Percentiles rank a stretch among this genome's conserved stretches.
Conservation (phyloP, 2,113 vertebrate species). For the Mobula hypostoma region DNA sequence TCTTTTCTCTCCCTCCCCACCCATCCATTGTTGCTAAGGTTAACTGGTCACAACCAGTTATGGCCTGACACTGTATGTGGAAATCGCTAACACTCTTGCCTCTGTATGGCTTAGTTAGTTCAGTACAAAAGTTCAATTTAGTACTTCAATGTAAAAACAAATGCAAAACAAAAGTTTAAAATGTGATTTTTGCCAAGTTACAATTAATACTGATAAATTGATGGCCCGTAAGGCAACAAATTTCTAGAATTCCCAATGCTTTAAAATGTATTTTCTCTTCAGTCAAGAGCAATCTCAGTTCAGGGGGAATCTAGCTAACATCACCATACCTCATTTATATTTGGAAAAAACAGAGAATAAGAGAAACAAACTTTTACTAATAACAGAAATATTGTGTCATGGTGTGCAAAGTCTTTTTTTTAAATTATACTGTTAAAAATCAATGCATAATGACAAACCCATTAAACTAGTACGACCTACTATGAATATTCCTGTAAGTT, state of each 20-base stretch:
- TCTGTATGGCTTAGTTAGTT: not conserved
- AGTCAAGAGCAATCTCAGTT: not conserved
- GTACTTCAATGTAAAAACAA: not conserved
- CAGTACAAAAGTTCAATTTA: not conserved
- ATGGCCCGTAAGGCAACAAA: not conserved
- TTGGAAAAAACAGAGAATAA: not conserved
- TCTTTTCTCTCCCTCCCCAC: not conserved
- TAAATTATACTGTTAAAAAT: not conserved
- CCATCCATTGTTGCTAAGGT: not conserved
- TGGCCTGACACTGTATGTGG: not conserved
- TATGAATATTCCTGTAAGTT: not conserved
- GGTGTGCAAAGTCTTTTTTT: not conserved
- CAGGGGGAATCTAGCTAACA: not conserved
- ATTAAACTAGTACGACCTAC: not conserved
- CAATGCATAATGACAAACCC: not conserved
- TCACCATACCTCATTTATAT: not conserved
- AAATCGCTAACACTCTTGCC: not conserved
- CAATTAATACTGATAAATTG: not conserved
- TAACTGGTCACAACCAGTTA: not conserved
- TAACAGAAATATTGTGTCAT: not conserved
- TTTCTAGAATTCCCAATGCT: not conserved
- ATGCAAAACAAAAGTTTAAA: not conserved
- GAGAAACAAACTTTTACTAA: not conserved
- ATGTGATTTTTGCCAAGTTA: too few relatives aligned
- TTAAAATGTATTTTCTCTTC: not conserved